Percentiles rank a stretch among this genome's conserved stretches.
Evolutionary conservation across 37 sponge, comb jelly and placozoan species (phyloP).

Genomic region (Aplysina aerophoba): DNA sequence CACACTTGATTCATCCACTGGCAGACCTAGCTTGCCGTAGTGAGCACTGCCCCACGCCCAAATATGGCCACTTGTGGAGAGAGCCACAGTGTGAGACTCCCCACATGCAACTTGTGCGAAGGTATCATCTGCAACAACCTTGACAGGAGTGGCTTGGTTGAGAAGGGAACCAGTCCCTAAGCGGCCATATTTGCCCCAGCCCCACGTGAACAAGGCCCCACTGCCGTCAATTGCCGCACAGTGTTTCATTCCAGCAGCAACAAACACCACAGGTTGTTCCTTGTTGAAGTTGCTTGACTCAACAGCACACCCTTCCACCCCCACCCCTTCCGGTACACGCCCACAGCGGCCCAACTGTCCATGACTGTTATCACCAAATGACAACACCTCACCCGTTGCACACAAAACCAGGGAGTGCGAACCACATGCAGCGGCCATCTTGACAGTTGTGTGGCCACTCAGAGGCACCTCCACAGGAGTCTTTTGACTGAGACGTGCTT

Average conservation of each 20-base stretch:
- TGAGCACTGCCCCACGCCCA: conserved; percentile 62
- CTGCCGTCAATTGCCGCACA: conserved; percentile 53
- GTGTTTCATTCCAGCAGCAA: conserved; percentile 61
- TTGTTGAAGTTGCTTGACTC: conserved; percentile 27
- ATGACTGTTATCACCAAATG: conserved; percentile 68
- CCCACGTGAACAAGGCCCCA: conserved; percentile 53
- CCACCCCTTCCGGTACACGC: conserved; percentile 10
- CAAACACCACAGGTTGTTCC: neutral
- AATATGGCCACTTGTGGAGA: conserved; percentile 35
- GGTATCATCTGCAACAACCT: conserved; percentile 9
- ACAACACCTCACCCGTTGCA: conserved; percentile 41
- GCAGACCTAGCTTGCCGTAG: conserved; percentile 55
- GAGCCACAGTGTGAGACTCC: conserved; percentile 59
- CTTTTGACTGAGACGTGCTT: conserved; percentile 58
- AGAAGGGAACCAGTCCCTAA: conserved; percentile 44
- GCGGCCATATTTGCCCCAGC: conserved; percentile 46
- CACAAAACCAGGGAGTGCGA: conserved; percentile 60
- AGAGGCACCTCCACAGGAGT: conserved; percentile 32
- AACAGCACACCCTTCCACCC: neutral
- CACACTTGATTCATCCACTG: neutral
- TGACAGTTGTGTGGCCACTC: neutral
- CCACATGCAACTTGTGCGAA: conserved; percentile 58
- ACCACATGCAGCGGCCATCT: conserved; percentile 43
- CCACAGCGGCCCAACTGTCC: conserved; percentile 67
- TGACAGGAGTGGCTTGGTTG: neutral